Base-by-base conservation (phyloP, 2,113 vertebrate genomes). In the Collichthys lucidus region DNA sequence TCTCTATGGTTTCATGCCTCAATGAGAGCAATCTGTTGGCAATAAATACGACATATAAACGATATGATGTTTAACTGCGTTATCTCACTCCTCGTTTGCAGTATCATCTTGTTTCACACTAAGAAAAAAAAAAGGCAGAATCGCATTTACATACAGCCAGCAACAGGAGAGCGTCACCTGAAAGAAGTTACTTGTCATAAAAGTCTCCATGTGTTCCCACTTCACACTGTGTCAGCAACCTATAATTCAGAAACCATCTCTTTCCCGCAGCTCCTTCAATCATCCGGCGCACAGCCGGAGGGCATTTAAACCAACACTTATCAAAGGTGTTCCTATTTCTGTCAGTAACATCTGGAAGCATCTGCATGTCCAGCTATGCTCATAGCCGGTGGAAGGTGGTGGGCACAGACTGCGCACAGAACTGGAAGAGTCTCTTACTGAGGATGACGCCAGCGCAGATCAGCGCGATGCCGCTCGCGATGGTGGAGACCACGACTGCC, bases 381-480 rank as follows among this genome's bases (percentile, higher is more conserved):
- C 91, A 95, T 84, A 96, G 93, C 74, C 94, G 92, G 76, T 94
- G 93, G 88, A 96, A 96, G 68, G 94, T 91, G 87, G 93, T 70
- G 0, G 94, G 93, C 74, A 94, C 88, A 79, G 92, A 94, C 87
- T 90, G 89, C 35, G 78, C 89, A 91, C 94, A 95, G 85, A 92
- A 89, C 60, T 94, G 91, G 74, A 94, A 77, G 83, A 95, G 82
- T 94, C 88, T 95, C 97, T 96, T 97, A 98, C 97, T 94, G 91
- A 98, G 95, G 74, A 95, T 95, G 40, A 98, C 85, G 90, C 95
- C 94, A 73, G 95, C 91, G 74, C 96, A 97, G 89, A 96, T 94
- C 76, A 98, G 93, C 5, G 95, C 92, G 20, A 95, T 83, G 81
- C 96, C 95, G 35, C 95, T 96, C 20, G 96, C 94, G 7, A 96